Percentiles rank a stretch among this genome's conserved stretches.
Conservation (phyloP, 1,140 invertebrate genomes). For the Polypedilum pembai region DNA sequence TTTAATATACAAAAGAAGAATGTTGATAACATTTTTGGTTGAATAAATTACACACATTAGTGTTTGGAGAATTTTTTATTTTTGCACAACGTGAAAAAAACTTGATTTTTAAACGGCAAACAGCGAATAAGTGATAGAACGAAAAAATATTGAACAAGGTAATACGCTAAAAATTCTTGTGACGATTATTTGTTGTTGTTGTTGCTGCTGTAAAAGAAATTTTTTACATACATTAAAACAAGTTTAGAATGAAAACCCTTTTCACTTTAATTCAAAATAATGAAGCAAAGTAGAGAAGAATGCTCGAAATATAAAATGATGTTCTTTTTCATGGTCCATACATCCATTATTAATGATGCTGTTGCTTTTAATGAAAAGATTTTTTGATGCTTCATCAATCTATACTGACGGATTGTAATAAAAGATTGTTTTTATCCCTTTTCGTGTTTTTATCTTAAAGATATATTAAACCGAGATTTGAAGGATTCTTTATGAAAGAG, state of each 20-base stretch:
- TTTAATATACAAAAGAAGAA: slow-evolving; percentile 14
- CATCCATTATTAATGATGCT: slow-evolving; percentile 2
- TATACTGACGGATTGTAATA: not conserved
- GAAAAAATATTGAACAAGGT: not conserved
- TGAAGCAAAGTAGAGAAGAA: not conserved
- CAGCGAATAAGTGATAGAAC: not conserved
- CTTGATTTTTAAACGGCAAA: not conserved
- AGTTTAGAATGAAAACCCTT: slow-evolving; percentile 1
- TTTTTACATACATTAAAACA: not conserved
- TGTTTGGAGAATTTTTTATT: not conserved
- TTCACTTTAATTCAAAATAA: not conserved
- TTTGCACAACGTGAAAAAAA: not conserved
- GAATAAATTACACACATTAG: slow-evolving; percentile 18
- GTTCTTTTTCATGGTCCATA: not conserved
- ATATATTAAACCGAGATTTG: not conserved
- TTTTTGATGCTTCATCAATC: slow-evolving; percentile 12
- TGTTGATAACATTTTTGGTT: not conserved
- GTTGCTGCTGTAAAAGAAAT: slow-evolving; percentile 13
- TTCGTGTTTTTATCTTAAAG: not conserved
- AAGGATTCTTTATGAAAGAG: not conserved
- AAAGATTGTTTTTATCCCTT: not conserved
- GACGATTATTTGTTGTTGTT: slow-evolving; percentile 11
- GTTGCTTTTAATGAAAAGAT: not conserved
- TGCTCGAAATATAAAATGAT: not conserved
- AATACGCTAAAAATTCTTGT: not conserved